phyloP scores from a whole-genome alignment of 2,797 vertebrate genomes.

The Threskiornis aethiopicus region DNA sequence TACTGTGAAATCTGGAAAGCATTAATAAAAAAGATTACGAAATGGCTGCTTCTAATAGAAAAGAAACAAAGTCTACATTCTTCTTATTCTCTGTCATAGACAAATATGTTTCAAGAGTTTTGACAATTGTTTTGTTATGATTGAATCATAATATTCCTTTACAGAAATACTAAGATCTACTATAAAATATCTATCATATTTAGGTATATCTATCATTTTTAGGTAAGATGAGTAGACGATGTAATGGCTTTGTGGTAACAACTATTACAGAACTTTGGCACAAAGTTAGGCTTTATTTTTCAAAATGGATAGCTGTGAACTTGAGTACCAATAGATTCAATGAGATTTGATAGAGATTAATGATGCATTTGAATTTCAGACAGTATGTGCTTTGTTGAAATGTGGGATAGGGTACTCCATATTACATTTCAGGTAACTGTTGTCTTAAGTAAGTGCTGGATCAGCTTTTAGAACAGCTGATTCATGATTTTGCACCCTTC shows the following conservation, averaged over 20 bases:
- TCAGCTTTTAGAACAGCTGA: background rate
- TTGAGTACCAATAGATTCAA: background rate
- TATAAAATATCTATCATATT: background rate
- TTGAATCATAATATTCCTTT: slow-evolving; percentile 48
- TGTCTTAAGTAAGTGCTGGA: background rate
- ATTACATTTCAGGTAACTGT: background rate
- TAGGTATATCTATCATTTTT: background rate
- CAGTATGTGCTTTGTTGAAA: background rate
- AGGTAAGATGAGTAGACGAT: slow-evolving; percentile 19
- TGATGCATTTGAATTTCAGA: background rate
- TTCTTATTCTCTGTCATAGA: slow-evolving; percentile 14
- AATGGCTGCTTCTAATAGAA: background rate
- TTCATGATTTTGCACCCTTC: background rate
- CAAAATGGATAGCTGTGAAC: background rate
- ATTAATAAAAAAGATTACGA: background rate
- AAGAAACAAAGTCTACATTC: background rate
- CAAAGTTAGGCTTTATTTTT: background rate
- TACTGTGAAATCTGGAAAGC: background rate
- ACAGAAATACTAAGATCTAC: slow-evolving; percentile 42
- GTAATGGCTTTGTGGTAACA: background rate
- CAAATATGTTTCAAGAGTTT: slow-evolving; percentile 10
- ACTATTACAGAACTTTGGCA: background rate
- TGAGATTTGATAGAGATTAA: background rate
- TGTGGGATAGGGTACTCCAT: background rate
- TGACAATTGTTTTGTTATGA: slow-evolving; percentile 46